phyloP scores from a whole-genome alignment of 2,888 invertebrate genomes.

The Athalia cordata region DNA sequence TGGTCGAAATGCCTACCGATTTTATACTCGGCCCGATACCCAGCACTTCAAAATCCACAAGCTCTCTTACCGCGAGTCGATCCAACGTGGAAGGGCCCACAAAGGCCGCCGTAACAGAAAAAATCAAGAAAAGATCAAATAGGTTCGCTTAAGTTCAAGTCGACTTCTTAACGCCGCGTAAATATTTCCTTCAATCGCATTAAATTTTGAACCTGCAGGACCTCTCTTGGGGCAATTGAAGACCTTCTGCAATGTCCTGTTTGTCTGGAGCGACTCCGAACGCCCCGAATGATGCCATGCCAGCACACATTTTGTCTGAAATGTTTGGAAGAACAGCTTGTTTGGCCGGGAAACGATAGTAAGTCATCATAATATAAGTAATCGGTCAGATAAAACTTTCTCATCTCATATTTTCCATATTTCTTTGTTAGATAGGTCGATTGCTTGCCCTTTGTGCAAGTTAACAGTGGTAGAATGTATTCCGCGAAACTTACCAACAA shows the following conservation, averaged over 20 bases:
- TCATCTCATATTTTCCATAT: not conserved
- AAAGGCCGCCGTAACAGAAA: no score
- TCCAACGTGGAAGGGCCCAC: not conserved
- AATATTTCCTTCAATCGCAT: not conserved
- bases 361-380: constrained; percentile 61
- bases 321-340: constrained; percentile 76
- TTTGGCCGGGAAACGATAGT: constrained; percentile 48
- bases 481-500: constrained; percentile 79
- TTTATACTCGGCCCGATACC: constrained; percentile 39
- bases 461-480: constrained; percentile 74
- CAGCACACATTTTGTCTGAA: constrained; percentile 81
- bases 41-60: not conserved
- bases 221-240: constrained; percentile 75
- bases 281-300: constrained; percentile 80
- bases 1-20: constrained; percentile 48
- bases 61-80: not conserved
- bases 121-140: not conserved
- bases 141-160: constrained; percentile 16
- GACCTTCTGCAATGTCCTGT: constrained; percentile 79
- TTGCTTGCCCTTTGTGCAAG: constrained; percentile 79
- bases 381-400: constrained; percentile 36
- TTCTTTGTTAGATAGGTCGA: constrained; percentile 46
- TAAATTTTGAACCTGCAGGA: constrained; percentile 49
- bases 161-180: not conserved
- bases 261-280: constrained; percentile 76